Percentiles rank a stretch among this genome's conserved stretches.
Evolutionary conservation across 37 sponge, comb jelly and placozoan genomes (phyloP).

Genomic region (Halisarca cf. caerulea): DNA sequence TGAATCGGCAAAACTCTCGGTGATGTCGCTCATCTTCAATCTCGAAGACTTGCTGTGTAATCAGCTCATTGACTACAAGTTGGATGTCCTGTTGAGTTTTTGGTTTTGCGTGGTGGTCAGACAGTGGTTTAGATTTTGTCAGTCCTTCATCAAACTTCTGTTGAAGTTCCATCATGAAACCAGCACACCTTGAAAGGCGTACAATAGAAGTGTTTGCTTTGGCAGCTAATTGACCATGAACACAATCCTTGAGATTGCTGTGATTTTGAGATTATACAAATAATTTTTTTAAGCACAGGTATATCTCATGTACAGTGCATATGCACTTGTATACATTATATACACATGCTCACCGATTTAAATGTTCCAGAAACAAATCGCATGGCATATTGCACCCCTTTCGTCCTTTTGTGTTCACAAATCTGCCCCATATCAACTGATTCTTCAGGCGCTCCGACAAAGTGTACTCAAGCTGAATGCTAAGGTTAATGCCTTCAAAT

Average conservation of each 20-base stretch:
- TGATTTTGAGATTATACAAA: neutral
- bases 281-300: neutral
- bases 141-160: constrained; percentile 20
- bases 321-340: neutral
- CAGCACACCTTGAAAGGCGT: constrained; percentile 22
- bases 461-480: constrained; percentile 42
- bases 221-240: constrained; percentile 14
- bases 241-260: constrained; percentile 25
- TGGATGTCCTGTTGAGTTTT: neutral
- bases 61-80: too few relatives aligned
- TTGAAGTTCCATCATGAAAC: constrained; percentile 22
- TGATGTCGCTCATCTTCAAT: too few relatives aligned
- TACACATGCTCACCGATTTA: constrained; percentile 29
- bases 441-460: constrained; percentile 42
- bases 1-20: constrained; percentile 6
- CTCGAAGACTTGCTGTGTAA: neutral
- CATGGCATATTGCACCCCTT: constrained; percentile 51
- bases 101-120: constrained; percentile 19
- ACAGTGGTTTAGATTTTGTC: constrained; percentile 1
- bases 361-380: constrained; percentile 59
- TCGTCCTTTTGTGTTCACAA: constrained; percentile 48
- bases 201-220: constrained; percentile 16
- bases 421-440: constrained; percentile 46
- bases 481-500: constrained; percentile 33
- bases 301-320: neutral